These are phyloP conservation scores for Scartelaos histophorus DNA, from an alignment of 2,113 vertebrate genomes.

Conservation along the genomic window DNA sequence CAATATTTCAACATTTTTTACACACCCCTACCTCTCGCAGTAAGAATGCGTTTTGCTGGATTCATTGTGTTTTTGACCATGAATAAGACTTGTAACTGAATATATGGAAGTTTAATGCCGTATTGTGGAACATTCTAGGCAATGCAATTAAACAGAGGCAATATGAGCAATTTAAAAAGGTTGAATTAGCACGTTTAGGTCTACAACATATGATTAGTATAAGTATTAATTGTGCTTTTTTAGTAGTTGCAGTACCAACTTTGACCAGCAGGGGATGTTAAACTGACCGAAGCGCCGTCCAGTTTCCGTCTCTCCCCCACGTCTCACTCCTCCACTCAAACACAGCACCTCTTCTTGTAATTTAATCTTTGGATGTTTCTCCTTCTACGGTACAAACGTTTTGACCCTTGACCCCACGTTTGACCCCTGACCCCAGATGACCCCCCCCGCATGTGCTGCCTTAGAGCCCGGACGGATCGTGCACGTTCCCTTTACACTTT, in stretches of 20 bases:
- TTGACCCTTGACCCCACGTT: conserved; percentile 5
- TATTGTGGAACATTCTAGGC: too few species aligned
- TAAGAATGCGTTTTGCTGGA: too few species aligned
- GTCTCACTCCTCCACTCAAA: conserved; percentile 29
- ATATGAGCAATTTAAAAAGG: too few species aligned
- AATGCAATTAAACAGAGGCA: too few species aligned
- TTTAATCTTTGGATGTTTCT: conserved; percentile 69
- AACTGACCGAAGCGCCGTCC: not conserved
- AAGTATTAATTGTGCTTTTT: not conserved
- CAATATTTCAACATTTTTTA: too few species aligned
- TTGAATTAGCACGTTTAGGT: too few species aligned
- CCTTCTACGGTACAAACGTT: conserved; percentile 42
- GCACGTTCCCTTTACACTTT: conserved; percentile 64
- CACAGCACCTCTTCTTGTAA: conserved; percentile 69
- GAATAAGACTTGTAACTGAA: too few species aligned
- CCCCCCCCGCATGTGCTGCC: conserved; percentile 68
- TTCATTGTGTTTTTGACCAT: too few species aligned
- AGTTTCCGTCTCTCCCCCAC: conserved; percentile 9
- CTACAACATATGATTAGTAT: too few species aligned
- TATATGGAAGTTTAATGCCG: too few species aligned
- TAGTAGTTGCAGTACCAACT: not conserved
- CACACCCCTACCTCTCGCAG: too few species aligned
- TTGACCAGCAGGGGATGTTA: not conserved
- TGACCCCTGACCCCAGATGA: conserved; percentile 28
- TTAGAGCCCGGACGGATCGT: conserved; percentile 54